phyloP scores from a whole-genome alignment of 2,797 vertebrate species.

The Esox masquinongy region DNA sequence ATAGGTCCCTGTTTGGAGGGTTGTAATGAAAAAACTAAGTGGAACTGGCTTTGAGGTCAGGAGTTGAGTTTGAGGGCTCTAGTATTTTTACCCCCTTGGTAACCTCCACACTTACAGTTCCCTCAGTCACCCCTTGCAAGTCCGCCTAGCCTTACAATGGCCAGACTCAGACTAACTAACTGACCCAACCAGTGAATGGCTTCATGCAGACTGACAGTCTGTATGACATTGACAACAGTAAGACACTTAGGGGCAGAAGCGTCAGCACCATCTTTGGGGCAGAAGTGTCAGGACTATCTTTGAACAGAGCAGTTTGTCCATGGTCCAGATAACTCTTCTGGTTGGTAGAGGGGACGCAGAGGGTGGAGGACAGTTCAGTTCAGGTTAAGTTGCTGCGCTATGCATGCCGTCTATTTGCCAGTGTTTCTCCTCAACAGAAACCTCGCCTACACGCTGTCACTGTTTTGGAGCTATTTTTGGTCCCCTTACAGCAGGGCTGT shows the following conservation, averaged over 20 bases:
- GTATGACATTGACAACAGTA: too few species aligned
- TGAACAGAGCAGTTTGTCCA: not conserved
- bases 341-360: not conserved
- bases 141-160: not conserved
- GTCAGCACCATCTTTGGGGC: not conserved
- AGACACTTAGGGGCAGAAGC: not conserved
- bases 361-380: not conserved
- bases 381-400: not conserved
- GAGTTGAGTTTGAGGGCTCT: too few species aligned
- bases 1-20: too few species aligned
- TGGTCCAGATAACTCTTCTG: not conserved
- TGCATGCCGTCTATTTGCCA: not conserved
- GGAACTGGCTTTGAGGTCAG: too few species aligned
- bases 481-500: not conserved
- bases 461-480: not conserved
- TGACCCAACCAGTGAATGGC: not conserved
- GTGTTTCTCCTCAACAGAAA: not conserved
- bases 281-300: not conserved
- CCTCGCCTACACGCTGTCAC: not conserved
- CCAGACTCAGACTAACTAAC: not conserved
- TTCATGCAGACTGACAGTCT: not conserved
- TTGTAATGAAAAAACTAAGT: too few species aligned
- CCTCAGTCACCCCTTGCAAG: not conserved
- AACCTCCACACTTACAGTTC: not conserved
- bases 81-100: too few species aligned